A percentile compares a stretch with the other conserved stretches of the same genome.
phyloP scores from a whole-genome alignment of 2,797 vertebrate genomes.

The Sebastes jordani region DNA sequence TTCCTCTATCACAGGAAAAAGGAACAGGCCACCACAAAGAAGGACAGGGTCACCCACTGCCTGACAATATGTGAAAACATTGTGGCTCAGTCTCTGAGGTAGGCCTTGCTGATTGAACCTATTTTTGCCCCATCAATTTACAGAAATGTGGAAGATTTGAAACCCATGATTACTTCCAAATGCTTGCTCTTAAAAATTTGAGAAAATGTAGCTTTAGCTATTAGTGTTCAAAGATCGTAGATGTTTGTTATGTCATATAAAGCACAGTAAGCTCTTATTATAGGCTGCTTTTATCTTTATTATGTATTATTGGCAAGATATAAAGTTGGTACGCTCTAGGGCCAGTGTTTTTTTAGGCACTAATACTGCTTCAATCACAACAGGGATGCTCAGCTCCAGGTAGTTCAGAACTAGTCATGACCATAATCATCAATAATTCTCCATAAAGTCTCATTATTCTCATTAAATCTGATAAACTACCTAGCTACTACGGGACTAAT shows the following conservation, averaged over 20 bases:
- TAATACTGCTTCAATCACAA: not conserved
- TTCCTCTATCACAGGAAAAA: constrained; percentile 88
- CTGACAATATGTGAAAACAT: constrained; percentile 99
- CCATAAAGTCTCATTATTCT: not conserved
- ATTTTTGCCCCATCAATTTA: not conserved
- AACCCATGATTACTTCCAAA: not conserved
- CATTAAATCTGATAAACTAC: not conserved
- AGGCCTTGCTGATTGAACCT: constrained; percentile 41
- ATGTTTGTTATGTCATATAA: not conserved
- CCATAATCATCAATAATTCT: not conserved
- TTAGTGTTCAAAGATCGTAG: not conserved
- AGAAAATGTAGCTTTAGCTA: not conserved
- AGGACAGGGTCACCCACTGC: constrained; percentile 96
- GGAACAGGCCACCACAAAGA: constrained; percentile 94
- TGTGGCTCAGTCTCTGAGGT: constrained; percentile 96
- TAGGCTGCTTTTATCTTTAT: not conserved
- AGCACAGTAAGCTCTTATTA: not conserved
- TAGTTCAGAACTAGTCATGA: not conserved
- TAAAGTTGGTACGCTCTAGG: not conserved
- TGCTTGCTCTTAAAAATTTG: not conserved
- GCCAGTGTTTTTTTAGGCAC: not conserved
- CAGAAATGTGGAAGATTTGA: not conserved
- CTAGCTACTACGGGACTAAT: not conserved
- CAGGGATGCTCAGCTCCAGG: not conserved
- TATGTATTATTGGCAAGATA: not conserved